Percentiles rank a stretch among this genome's conserved stretches.
These are phyloP conservation scores for Tachina grossa DNA, from an alignment of 2,888 invertebrate genomes.

Conservation along the genomic window DNA sequence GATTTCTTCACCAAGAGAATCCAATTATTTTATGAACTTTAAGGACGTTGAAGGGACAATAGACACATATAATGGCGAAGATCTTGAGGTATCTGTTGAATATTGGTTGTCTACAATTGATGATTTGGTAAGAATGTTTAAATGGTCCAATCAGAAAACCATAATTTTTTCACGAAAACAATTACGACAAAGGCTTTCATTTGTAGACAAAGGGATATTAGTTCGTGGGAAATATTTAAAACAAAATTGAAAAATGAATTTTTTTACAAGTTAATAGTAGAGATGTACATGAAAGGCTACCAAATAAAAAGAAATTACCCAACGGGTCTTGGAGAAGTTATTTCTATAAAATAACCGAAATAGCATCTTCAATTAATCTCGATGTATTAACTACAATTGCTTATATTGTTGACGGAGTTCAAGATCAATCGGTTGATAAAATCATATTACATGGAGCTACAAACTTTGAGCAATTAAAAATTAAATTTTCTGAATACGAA, in stretches of 20 bases:
- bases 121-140: slow-evolving; percentile 18
- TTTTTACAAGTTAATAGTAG: too few relatives aligned
- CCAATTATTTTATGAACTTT: not conserved
- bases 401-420: slow-evolving; percentile 3
- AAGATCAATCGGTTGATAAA: not conserved
- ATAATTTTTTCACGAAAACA: not conserved
- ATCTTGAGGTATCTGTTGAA: slow-evolving; percentile 11
- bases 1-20: too few relatives aligned
- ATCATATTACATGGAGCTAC: too few relatives aligned
- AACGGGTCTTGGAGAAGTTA: too few relatives aligned
- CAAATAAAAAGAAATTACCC: slow-evolving; percentile 1
- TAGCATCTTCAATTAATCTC: not conserved
- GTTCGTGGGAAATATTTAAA: slow-evolving; percentile 1
- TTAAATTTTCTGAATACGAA: slow-evolving; percentile 11
- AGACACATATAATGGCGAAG: slow-evolving; percentile 15
- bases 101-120: slow-evolving; percentile 6
- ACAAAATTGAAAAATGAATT: not conserved
- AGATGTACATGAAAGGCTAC: too few relatives aligned
- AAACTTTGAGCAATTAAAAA: not conserved
- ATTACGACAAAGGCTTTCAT: not conserved
- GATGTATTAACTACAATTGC: not conserved
- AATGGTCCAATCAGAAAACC: slow-evolving; percentile 8
- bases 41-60: not conserved
- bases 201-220: slow-evolving; percentile 1
- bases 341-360: not conserved